Percentiles rank a stretch among this genome's conserved stretches.
phyloP scores from a whole-genome alignment of 2,797 vertebrate species.

The Pipistrellus pygmaeus region DNA sequence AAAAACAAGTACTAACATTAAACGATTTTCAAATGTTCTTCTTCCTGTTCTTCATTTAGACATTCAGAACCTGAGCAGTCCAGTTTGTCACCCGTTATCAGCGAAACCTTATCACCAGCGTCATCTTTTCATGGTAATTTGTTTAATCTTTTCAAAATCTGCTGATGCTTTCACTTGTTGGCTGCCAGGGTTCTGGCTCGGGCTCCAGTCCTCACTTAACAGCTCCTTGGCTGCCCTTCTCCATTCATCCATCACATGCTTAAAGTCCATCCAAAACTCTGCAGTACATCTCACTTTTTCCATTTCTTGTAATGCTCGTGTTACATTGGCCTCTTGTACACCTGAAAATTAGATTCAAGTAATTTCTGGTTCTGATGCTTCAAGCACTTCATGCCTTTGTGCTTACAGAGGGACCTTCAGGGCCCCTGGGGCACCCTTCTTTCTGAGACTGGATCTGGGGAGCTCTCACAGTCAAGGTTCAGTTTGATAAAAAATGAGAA shows the following conservation, averaged over 20 bases:
- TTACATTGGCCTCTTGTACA: constrained; percentile 70
- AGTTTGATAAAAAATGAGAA: not conserved
- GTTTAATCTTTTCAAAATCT: constrained; percentile 69
- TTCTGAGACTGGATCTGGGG: constrained; percentile 12
- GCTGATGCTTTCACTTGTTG: constrained; percentile 67
- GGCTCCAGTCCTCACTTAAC: constrained; percentile 47
- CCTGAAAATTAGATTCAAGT: constrained; percentile 79
- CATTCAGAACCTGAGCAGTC: not conserved
- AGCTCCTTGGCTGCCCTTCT: constrained; percentile 70
- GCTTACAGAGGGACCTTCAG: not conserved
- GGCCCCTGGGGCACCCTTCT: not conserved
- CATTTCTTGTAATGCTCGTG: constrained; percentile 76
- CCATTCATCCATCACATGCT: constrained; percentile 77
- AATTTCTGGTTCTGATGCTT: constrained; percentile 59
- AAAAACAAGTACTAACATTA: constrained; percentile 21
- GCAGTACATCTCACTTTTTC: constrained; percentile 76
- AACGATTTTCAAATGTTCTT: not conserved
- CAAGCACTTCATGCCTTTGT: not conserved
- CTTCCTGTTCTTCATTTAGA: not conserved
- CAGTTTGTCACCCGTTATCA: not conserved
- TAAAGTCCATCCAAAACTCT: constrained; percentile 72
- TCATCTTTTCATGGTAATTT: constrained; percentile 52
- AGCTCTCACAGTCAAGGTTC: not conserved
- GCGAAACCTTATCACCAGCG: constrained; percentile 30
- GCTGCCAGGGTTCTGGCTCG: constrained; percentile 57